Base-by-base conservation (phyloP, 92 coral and sea anemone genomes). In the Heteractis magnifica region DNA sequence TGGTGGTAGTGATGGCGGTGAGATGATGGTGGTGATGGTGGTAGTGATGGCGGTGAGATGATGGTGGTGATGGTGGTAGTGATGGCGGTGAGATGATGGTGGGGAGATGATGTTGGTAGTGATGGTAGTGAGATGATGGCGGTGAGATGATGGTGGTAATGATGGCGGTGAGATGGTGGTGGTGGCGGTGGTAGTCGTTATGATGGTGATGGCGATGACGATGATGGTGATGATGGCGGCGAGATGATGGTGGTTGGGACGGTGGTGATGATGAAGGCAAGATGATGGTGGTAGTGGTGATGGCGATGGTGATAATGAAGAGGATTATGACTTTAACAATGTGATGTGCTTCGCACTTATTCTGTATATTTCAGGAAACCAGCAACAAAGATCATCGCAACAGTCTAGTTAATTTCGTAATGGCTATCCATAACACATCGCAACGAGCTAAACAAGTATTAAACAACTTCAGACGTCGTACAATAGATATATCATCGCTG, bases 391-490 rank as follows among this genome's bases (percentile, higher is more conserved):
- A 85, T 18, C 85, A 88, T 52, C 86, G 83, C 53, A 94, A 91
- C 79, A 94, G 98, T 56, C 86, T 94, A 74, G 93, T 84, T 8
- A 91, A 89, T 84, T 94, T 94, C 52, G 92, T 94, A 4, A 88
- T 87, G 88, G 95, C 95, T 6, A 86, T 94, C 58, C 98, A 94
- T 79, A 89, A 94, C 77, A 94, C 98, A 49, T 94, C 98, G 13
- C 92, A 92, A 84, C 93, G 98, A 9, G 98, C 98, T n/a, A 89
- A 91, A 76, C 91, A 94, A 52, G 98, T 94, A 11, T 74, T 94
- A 60, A 79, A 48, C 52, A 89, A 85, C 89, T 94, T 94, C 79
- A 68, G 98, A 15, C 85, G 90, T 49, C 90, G 92, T 0, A 82
- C 97, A 12, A 91, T 86, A 19, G 86, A 85, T 51, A 70, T 83